Conservation (phyloP, 1,140 invertebrate genomes). For the Heliconius congener region DNA sequence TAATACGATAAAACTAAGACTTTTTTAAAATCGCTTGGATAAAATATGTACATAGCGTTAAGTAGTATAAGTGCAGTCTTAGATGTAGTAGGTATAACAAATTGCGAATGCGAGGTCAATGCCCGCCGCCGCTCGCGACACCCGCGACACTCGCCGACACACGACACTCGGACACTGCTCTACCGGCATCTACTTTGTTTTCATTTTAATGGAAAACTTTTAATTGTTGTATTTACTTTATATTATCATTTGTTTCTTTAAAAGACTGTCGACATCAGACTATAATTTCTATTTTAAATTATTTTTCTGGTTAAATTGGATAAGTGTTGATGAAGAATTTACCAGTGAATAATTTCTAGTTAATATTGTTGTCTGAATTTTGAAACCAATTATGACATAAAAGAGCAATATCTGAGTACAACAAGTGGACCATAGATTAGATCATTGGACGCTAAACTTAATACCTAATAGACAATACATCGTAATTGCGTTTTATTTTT, state of each 20-base stretch:
- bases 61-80: conserved; percentile 72
- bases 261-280: no score
- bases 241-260: no score
- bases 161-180: not conserved
- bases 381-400: not conserved
- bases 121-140: conserved; percentile 21
- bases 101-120: conserved; percentile 62
- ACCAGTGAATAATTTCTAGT: not conserved
- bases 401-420: not conserved
- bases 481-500: not conserved
- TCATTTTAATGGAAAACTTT: not conserved
- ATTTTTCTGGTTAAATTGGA: no score
- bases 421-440: not conserved
- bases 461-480: not conserved
- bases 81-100: conserved; percentile 81
- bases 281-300: no score
- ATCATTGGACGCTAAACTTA: not conserved
- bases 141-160: not conserved
- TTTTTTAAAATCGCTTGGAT: conserved; percentile 77
- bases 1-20: conserved; percentile 77
- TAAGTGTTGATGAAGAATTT: not conserved
- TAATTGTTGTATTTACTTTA: no score
- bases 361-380: not conserved
- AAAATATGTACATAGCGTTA: conserved; percentile 79
- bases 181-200: not conserved